phyloP scores from a whole-genome alignment of 2,888 invertebrate species.

The Cerceris ruficornis region DNA sequence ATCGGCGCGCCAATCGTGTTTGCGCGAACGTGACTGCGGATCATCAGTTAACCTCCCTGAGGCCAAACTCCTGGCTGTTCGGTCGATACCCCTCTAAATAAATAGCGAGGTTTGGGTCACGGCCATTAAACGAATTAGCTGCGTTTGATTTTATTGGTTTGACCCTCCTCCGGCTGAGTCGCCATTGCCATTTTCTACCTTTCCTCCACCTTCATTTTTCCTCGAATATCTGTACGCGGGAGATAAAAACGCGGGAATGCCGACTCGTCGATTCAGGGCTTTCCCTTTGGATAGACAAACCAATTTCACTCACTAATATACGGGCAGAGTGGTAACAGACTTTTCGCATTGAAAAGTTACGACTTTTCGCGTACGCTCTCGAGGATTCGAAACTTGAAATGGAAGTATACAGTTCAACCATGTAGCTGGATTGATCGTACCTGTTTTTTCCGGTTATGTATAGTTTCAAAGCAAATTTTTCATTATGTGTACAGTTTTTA shows the following conservation, averaged over 20 bases:
- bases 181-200: constrained; percentile 37
- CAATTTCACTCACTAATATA: constrained; percentile 40
- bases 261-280: constrained; percentile 20
- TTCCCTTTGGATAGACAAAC: constrained; percentile 32
- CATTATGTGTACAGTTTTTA: too few relatives aligned
- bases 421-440: too few relatives aligned
- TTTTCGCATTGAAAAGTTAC: constrained; percentile 31
- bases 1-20: constrained; percentile 75
- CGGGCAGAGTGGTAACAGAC: constrained; percentile 1
- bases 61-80: constrained; percentile 41
- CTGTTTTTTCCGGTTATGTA: too few relatives aligned
- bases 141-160: constrained; percentile 75
- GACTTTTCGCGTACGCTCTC: constrained; percentile 17
- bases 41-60: constrained; percentile 63
- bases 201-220: constrained; percentile 7
- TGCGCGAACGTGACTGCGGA: constrained; percentile 77
- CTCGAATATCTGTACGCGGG: constrained; percentile 31
- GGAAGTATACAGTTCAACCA: too few relatives aligned
- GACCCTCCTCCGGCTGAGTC: constrained; percentile 32
- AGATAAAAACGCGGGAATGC: constrained; percentile 38
- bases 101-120: constrained; percentile 72
- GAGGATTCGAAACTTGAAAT: not conserved
- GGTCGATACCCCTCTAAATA: constrained; percentile 75
- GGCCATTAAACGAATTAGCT: constrained; percentile 77
- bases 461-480: too few relatives aligned